These are phyloP conservation scores for Astur gentilis DNA, from an alignment of 2,113 vertebrate genomes.

Conservation along the genomic window DNA sequence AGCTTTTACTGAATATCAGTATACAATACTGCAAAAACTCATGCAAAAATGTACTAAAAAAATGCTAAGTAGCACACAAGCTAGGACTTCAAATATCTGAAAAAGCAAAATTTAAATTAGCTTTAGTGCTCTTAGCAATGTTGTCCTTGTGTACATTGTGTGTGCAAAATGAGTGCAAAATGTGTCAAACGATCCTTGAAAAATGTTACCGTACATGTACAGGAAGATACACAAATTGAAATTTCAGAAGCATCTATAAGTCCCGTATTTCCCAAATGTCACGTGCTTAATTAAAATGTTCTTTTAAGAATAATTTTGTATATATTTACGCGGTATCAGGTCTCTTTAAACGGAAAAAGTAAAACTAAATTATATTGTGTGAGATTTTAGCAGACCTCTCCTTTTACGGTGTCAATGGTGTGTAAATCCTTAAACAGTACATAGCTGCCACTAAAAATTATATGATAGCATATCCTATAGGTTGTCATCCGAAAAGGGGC, in stretches of 20 bases:
- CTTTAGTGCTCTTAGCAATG: neutral
- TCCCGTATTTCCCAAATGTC: neutral
- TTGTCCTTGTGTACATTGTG: neutral
- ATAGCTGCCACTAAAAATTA: neutral
- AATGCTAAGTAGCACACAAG: neutral
- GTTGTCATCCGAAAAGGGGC: neutral
- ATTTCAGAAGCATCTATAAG: neutral
- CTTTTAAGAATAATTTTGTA: neutral
- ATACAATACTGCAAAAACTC: neutral
- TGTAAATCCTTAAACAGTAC: neutral
- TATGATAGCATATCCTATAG: neutral
- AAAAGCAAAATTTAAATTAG: neutral
- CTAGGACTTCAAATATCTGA: neutral
- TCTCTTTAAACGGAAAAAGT: neutral
- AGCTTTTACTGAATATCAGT: neutral
- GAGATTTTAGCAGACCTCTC: neutral
- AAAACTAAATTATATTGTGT: neutral
- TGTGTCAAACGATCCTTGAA: neutral
- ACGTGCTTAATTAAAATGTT: neutral
- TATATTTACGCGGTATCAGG: neutral
- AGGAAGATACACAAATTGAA: neutral
- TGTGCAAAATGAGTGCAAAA: neutral
- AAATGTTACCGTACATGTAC: accelerated
- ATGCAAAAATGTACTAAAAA: neutral
- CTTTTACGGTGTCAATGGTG: accelerated